phyloP scores from a whole-genome alignment of 2,113 vertebrate genomes.

The Tragelaphus imberbis region DNA sequence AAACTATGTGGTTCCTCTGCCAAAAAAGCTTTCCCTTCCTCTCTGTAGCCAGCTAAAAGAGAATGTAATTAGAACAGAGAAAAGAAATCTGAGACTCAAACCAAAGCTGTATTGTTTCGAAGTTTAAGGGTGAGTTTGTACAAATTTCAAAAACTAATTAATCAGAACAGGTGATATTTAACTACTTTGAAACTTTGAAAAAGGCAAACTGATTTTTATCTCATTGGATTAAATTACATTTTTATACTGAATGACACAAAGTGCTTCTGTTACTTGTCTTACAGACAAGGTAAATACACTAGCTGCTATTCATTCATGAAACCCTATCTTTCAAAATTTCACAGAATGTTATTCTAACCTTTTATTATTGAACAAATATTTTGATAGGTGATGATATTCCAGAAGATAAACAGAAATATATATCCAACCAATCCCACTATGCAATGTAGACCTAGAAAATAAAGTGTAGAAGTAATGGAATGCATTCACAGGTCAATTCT shows the following conservation, averaged over 20 bases:
- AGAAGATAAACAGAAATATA: conserved; percentile 46
- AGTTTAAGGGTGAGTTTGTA: conserved; percentile 76
- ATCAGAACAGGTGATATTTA: conserved; percentile 78
- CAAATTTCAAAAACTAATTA: conserved; percentile 81
- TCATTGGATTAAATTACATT: conserved; percentile 78
- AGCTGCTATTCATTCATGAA: conserved; percentile 59
- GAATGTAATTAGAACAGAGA: conserved; percentile 43
- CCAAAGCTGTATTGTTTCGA: conserved; percentile 48
- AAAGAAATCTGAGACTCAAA: conserved; percentile 66
- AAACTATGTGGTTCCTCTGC: not conserved
- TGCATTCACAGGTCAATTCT: not conserved
- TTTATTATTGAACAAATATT: conserved; percentile 67
- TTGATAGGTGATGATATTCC: conserved; percentile 31
- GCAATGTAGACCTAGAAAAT: conserved; percentile 39
- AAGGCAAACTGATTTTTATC: conserved; percentile 77
- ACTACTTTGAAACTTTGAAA: conserved; percentile 63
- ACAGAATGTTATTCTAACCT: conserved; percentile 65
- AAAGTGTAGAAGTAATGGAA: not conserved
- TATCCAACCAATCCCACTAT: not conserved
- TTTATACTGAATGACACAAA: conserved; percentile 77
- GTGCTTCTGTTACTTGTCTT: conserved; percentile 62
- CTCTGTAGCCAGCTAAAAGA: not conserved
- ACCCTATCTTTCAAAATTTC: conserved; percentile 40
- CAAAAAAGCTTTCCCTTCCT: not conserved
- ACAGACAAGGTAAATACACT: conserved; percentile 55